Conservation (phyloP, 2,888 invertebrate genomes). For the Aleiodes leptofemur region DNA sequence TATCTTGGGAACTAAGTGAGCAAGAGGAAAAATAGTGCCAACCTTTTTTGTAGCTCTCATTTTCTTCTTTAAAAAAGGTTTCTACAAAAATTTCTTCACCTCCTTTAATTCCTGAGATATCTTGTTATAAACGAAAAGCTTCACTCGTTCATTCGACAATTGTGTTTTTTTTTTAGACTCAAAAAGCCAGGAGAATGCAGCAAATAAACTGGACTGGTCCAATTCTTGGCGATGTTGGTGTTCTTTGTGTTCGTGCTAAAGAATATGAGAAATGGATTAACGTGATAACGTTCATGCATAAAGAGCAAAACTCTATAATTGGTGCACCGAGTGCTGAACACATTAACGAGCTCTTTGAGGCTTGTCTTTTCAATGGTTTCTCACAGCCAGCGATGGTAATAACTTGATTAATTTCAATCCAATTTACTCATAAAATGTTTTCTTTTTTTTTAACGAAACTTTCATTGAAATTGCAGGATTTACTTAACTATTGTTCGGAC, state of each 20-base stretch:
- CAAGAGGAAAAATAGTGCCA: too few relatives aligned
- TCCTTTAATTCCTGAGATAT: not conserved
- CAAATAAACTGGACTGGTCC: conserved; percentile 77
- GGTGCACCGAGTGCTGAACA: conserved; percentile 77
- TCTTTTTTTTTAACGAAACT: conserved; percentile 9
- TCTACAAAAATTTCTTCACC: too few relatives aligned
- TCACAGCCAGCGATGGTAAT: conserved; percentile 76
- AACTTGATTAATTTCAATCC: not conserved
- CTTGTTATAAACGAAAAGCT: not conserved
- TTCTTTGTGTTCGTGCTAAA: conserved; percentile 75
- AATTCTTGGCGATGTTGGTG: conserved; percentile 80
- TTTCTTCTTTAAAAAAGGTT: too few relatives aligned
- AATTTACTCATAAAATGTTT: conserved; percentile 16
- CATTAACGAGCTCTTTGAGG: conserved; percentile 77
- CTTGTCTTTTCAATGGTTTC: conserved; percentile 77
- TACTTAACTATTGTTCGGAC: conserved; percentile 79
- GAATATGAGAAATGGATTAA: conserved; percentile 76
- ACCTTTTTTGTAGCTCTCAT: too few relatives aligned
- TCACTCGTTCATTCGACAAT: too few relatives aligned
- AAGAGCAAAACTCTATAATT: conserved; percentile 74
- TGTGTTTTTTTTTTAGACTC: conserved; percentile 40
- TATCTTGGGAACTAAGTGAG: too few relatives aligned
- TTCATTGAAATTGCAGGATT: conserved; percentile 71
- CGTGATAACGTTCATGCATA: conserved; percentile 54
- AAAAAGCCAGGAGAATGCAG: conserved; percentile 40